Percentiles rank a stretch among this genome's conserved stretches.
Conservation (phyloP, 2,888 invertebrate genomes). For the Cetonia aurata region DNA sequence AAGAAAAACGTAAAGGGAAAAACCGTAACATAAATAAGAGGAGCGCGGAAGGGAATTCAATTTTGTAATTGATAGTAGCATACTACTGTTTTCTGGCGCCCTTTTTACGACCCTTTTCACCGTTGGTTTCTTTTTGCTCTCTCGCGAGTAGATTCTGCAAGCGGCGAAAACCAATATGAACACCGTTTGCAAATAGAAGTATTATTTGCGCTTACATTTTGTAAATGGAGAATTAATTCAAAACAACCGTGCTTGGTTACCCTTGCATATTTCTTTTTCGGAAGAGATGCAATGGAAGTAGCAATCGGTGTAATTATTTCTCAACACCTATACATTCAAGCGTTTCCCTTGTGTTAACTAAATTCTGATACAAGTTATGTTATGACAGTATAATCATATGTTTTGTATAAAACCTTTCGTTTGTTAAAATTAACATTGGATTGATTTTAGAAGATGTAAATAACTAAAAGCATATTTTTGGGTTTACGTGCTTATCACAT, state of each 20-base stretch:
- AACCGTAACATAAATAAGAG: constrained; percentile 21
- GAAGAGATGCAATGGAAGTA: too few species aligned
- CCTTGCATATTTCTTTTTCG: too few species aligned
- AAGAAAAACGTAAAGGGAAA: background rate
- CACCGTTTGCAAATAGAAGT: constrained; percentile 9
- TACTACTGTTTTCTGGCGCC: constrained; percentile 1
- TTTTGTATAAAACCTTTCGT: too few species aligned
- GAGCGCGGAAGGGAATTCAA: constrained; percentile 25
- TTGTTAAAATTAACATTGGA: too few species aligned
- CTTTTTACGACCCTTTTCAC: constrained; percentile 14
- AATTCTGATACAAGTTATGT: too few species aligned
- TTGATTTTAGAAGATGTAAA: too few species aligned
- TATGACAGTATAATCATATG: too few species aligned
- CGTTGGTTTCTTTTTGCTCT: constrained; percentile 5
- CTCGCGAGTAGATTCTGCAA: background rate
- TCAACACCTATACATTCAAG: too few species aligned
- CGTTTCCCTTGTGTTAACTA: too few species aligned
- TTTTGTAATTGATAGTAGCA: constrained; percentile 37
- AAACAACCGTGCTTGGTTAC: constrained; percentile 1
- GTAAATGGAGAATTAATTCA: constrained; percentile 17
- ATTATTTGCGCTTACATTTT: constrained; percentile 15
- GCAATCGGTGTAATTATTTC: too few species aligned
- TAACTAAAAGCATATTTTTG: too few species aligned
- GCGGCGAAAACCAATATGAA: constrained; percentile 5
- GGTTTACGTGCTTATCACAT: too few species aligned